Conservation (phyloP, 2,797 vertebrate genomes). For the Varecia variegata region DNA sequence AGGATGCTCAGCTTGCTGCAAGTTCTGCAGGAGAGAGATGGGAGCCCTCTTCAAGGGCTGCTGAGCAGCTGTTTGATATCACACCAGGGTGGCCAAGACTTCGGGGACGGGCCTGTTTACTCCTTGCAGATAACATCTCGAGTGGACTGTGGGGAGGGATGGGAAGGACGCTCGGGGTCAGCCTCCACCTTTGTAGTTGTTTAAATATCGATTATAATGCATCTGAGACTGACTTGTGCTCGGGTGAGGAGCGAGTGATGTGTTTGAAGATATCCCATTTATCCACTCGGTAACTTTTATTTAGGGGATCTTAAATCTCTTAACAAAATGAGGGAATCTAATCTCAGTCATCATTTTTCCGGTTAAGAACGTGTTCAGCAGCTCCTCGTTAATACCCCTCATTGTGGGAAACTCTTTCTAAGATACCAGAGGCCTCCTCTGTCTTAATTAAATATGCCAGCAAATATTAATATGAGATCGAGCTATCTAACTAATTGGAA, state of each 20-base stretch:
- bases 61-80: slow-evolving; percentile 63
- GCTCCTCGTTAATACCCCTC: not conserved
- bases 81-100: slow-evolving; percentile 50
- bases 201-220: slow-evolving; percentile 54
- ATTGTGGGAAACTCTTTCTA: not conserved
- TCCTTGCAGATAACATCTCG: slow-evolving; percentile 61
- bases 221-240: not conserved
- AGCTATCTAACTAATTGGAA: not conserved
- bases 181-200: slow-evolving; percentile 64
- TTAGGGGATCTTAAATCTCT: not conserved
- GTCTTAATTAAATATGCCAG: not conserved
- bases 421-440: not conserved
- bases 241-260: not conserved
- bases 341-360: not conserved
- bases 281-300: not conserved
- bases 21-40: not conserved
- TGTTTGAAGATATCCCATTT: not conserved
- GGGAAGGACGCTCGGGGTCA: slow-evolving; percentile 24
- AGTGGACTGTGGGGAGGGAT: not conserved
- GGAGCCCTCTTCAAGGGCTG: not conserved
- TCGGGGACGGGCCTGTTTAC: slow-evolving; percentile 43
- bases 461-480: not conserved
- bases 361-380: not conserved
- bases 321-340: not conserved
- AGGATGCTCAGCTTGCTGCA: not conserved